Percentiles rank a stretch among this genome's conserved stretches.
phyloP scores from a whole-genome alignment of 2,888 invertebrate genomes.

The Prosapia bicincta region DNA sequence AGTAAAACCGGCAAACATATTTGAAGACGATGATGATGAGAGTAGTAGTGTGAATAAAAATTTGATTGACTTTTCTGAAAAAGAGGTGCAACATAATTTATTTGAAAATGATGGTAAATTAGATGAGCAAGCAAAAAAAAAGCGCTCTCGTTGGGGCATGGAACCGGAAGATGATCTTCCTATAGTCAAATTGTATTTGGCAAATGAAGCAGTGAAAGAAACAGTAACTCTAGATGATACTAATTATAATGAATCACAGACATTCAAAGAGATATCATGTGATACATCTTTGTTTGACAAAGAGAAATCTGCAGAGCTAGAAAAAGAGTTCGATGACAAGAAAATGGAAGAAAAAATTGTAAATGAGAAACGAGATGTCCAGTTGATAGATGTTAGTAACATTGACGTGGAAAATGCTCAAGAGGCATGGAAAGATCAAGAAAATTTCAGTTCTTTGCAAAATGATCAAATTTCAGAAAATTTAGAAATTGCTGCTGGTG shows the following conservation, averaged over 20 bases:
- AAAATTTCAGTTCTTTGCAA: neutral
- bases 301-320: neutral
- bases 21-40: constrained; percentile 33
- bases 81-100: neutral
- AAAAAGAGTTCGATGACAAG: neutral
- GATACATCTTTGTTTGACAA: neutral
- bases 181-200: neutral
- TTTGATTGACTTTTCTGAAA: neutral
- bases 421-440: constrained; percentile 17
- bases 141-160: neutral
- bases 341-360: neutral
- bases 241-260: neutral
- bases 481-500: neutral
- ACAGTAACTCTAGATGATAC: neutral
- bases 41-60: neutral
- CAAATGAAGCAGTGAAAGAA: neutral
- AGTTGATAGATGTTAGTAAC: neutral
- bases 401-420: constrained; percentile 13
- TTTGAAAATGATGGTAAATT: neutral
- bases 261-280: neutral
- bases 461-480: neutral
- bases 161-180: neutral
- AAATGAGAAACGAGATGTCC: neutral
- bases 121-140: neutral
- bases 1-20: constrained; percentile 35